A percentile compares a stretch with the other conserved stretches of the same genome.
These are phyloP conservation scores for Sarcophaga peregrina DNA, from an alignment of 1,140 invertebrate genomes.

Conservation along the genomic window DNA sequence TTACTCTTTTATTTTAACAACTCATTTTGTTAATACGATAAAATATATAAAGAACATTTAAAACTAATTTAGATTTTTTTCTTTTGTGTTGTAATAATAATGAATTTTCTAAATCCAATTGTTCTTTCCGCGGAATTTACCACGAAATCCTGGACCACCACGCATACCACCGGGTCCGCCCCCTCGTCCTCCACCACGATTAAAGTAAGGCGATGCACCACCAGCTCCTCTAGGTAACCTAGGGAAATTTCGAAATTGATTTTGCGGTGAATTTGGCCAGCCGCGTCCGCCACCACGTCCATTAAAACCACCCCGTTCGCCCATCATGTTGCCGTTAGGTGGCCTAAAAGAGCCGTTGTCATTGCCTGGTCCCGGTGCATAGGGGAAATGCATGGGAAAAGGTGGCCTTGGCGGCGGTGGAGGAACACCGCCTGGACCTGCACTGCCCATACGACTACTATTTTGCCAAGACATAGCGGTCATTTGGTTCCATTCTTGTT, in stretches of 20 bases:
- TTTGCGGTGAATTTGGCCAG: constrained; percentile 49
- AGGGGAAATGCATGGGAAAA: constrained; percentile 50
- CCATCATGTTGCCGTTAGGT: constrained; percentile 14
- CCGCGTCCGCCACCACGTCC: constrained; percentile 53
- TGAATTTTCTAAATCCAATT: constrained; percentile 61
- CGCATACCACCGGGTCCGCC: constrained; percentile 52
- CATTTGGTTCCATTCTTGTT: constrained; percentile 47
- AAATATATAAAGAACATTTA: constrained; percentile 7
- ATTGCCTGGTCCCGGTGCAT: constrained; percentile 42
- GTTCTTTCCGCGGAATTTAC: constrained; percentile 58
- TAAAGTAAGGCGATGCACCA: constrained; percentile 47
- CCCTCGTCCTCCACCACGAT: constrained; percentile 47
- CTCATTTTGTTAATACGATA: not conserved
- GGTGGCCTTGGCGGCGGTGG: constrained; percentile 55
- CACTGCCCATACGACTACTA: constrained; percentile 46
- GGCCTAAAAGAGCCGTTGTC: constrained; percentile 40
- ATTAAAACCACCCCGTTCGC: constrained; percentile 51
- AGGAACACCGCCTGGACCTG: constrained; percentile 47
- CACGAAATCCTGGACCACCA: constrained; percentile 47
- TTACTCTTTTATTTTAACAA: constrained; percentile 12
- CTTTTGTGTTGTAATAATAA: not conserved
- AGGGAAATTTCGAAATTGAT: constrained; percentile 57
- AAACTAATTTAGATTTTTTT: not conserved
- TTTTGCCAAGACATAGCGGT: constrained; percentile 45
- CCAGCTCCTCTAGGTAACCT: constrained; percentile 50